Evolutionary conservation across 2,888 invertebrate genomes (phyloP), one percentile per base, ranked within the genome.

Genomic region (Diogma glabrata): DNA sequence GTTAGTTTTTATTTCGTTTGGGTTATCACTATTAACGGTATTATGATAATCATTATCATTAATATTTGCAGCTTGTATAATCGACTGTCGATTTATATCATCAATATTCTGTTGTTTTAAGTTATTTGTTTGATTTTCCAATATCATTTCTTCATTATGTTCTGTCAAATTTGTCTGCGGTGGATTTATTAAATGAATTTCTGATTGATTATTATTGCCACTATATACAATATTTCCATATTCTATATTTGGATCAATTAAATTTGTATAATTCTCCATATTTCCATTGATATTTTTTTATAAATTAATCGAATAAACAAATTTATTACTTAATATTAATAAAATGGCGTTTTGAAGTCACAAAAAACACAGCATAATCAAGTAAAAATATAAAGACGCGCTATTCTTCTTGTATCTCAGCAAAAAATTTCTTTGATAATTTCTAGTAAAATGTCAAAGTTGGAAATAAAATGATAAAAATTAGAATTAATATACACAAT

Each of bases 191-290:
- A 26, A 12, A 10, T 47, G 17, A 12, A 26, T 9, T 47, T 26
- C 19, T 30, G 16, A 28, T 26, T 9, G 12, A 20, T 17, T 30
- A 30, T 19, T 26, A 22, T 6, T 17, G 10, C 47, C 48, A 20
- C 48, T 22, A n/a, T 48, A 48, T 19, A 48, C 48, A 17, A 48
- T 48, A 30, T 48, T 48, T 20, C 30, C 30, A 48, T 48, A 48
- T 22, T 48, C 48, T 33, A 46, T 46, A 46, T 22, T 46, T 24
- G 48, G 24, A 30, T 48, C 48, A 22, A 48, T 20, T 20, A 48
- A 24, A 48, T 48, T 48, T n/a, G n/a, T n/a, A n/a, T n/a, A n/a
- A n/a, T n/a, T n/a, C n/a, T n/a, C n/a, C n/a, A n/a, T n/a, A n/a
- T n/a, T n/a, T n/a, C n/a, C n/a, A n/a, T n/a, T n/a, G n/a, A n/a